These are phyloP conservation scores for Ichneumon xanthorius DNA, from an alignment of 2,888 invertebrate species.

Conservation along the genomic window DNA sequence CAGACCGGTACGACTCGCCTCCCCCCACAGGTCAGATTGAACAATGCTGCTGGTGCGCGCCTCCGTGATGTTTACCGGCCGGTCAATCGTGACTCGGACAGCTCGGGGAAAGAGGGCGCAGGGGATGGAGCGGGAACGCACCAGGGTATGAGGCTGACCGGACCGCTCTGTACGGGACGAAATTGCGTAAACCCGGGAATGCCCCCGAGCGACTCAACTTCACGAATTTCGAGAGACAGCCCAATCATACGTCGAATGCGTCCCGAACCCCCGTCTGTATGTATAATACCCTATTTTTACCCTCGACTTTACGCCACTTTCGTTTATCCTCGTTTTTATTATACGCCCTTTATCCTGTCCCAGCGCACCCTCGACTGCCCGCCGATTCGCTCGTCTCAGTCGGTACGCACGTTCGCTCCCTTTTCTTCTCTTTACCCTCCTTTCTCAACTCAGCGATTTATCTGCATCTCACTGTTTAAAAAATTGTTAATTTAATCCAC, in stretches of 20 bases:
- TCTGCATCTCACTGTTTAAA: too few species aligned
- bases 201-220: constrained; percentile 59
- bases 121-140: not conserved
- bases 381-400: not conserved
- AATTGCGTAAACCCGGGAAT: constrained; percentile 64
- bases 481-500: too few species aligned
- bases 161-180: constrained; percentile 44
- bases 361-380: not conserved
- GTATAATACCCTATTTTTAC: constrained; percentile 51
- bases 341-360: not conserved
- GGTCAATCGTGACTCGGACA: constrained; percentile 64
- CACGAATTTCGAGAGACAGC: constrained; percentile 51
- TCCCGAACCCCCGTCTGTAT: not conserved
- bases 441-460: not conserved
- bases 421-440: constrained; percentile 6
- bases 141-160: constrained; percentile 13
- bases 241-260: constrained; percentile 9
- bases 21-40: constrained; percentile 55
- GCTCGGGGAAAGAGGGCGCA: constrained; percentile 40
- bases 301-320: constrained; percentile 19
- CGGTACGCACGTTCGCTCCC: not conserved
- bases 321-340: constrained; percentile 25
- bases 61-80: constrained; percentile 67
- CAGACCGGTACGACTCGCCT: constrained; percentile 40
- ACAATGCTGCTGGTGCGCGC: constrained; percentile 61